Evolutionary conservation across 2,888 invertebrate species (phyloP).

Genomic region (Tachystola acroxantha): DNA sequence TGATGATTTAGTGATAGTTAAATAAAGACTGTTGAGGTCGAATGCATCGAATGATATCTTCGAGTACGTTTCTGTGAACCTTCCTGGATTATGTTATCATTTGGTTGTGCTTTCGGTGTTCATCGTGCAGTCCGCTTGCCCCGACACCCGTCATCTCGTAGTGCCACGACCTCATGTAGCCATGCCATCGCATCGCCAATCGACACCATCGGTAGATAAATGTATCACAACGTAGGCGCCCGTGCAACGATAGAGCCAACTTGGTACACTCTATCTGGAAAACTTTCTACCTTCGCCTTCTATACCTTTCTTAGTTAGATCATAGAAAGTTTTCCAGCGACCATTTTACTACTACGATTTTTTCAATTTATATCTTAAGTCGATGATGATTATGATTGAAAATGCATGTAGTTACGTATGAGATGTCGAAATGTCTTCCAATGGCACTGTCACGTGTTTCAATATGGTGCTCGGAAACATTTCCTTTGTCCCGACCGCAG

Average conservation of each 20-base stretch:
- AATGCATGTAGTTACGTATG: slow-evolving; percentile 26
- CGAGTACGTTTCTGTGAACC: slow-evolving; percentile 53
- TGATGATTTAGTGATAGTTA: slow-evolving; percentile 58
- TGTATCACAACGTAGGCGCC: slow-evolving; percentile 78
- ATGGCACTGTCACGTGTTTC: slow-evolving; percentile 51
- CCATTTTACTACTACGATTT: slow-evolving; percentile 38
- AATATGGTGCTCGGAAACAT: slow-evolving; percentile 58
- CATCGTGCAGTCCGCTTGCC: slow-evolving; percentile 62
- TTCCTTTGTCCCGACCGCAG: slow-evolving; percentile 42
- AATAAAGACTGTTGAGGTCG: slow-evolving; percentile 71
- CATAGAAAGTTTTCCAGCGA: slow-evolving; percentile 70
- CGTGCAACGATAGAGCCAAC: slow-evolving; percentile 52
- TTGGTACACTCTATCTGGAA: slow-evolving; percentile 54
- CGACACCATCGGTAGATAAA: slow-evolving; percentile 71
- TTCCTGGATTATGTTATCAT: slow-evolving; percentile 46
- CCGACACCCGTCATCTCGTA: slow-evolving; percentile 55
- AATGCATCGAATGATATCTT: slow-evolving; percentile 63
- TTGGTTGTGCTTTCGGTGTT: slow-evolving; percentile 74
- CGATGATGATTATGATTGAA: slow-evolving; percentile 24
- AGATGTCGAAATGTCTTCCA: slow-evolving; percentile 67
- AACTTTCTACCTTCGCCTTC: slow-evolving; percentile 62
- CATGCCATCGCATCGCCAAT: slow-evolving; percentile 52
- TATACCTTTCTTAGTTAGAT: slow-evolving; percentile 46
- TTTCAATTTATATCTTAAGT: slow-evolving; percentile 39
- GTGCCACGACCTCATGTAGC: slow-evolving; percentile 68